These are phyloP conservation scores for Trachelus troglodyta DNA, from an alignment of 2,888 invertebrate species.

Conservation along the genomic window DNA sequence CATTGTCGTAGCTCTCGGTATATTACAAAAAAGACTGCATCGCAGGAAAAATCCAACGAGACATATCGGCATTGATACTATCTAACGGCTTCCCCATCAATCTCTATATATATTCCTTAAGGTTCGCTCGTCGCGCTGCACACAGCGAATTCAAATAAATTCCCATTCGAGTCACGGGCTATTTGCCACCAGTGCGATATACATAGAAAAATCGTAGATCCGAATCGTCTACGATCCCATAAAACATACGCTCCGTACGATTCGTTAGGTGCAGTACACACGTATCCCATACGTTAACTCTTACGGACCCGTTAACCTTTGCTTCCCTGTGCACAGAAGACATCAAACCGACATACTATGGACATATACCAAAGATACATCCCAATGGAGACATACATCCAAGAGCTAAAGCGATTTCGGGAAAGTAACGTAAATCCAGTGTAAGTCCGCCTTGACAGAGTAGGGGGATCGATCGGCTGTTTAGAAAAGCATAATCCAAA, in stretches of 20 bases:
- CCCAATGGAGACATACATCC: neutral
- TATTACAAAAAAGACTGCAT: neutral
- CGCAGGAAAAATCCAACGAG: neutral
- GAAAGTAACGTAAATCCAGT: neutral
- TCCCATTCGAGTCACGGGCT: neutral
- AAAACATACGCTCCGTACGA: neutral
- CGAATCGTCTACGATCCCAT: neutral
- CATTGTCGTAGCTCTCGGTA: neutral
- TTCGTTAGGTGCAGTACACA: neutral
- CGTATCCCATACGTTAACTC: neutral
- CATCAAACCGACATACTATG: neutral
- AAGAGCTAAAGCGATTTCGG: neutral
- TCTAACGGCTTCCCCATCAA: constrained; percentile 5
- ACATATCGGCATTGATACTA: neutral
- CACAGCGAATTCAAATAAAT: constrained; percentile 1
- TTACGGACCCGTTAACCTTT: neutral
- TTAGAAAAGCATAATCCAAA: neutral
- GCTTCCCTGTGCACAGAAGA: neutral
- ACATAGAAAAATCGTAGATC: neutral
- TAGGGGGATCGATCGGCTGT: neutral
- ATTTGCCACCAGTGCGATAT: neutral
- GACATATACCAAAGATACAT: neutral
- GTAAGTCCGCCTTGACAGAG: neutral
- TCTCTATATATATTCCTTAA: constrained; percentile 4
- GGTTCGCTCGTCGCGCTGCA: neutral